Percentiles rank a stretch among this genome's conserved stretches.
These are phyloP conservation scores for Pseudorectes ferrugineus DNA, from an alignment of 2,113 vertebrate species.

Conservation along the genomic window DNA sequence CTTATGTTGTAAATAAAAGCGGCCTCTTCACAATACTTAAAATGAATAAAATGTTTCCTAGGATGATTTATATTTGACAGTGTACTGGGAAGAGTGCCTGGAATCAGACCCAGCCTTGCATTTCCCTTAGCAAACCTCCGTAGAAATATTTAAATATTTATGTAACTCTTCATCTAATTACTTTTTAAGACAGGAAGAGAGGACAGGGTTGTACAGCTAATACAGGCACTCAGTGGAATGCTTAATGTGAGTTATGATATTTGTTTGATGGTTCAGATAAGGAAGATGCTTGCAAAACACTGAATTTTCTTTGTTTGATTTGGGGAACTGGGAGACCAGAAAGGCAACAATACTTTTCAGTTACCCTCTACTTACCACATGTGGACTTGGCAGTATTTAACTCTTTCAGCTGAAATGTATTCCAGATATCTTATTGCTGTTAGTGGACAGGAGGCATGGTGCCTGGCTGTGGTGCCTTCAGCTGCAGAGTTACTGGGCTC, in stretches of 20 bases:
- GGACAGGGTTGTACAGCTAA: background rate
- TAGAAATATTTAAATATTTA: slow-evolving; percentile 51
- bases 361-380: background rate
- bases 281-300: background rate
- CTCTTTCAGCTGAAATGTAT: background rate
- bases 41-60: slow-evolving; percentile 31
- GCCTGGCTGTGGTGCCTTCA: background rate
- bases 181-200: slow-evolving; percentile 39
- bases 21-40: background rate
- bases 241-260: background rate
- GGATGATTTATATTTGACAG: slow-evolving; percentile 29
- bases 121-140: background rate
- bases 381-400: background rate
- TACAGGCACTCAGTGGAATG: slow-evolving; percentile 16
- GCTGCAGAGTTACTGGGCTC: background rate
- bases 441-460: background rate
- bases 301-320: background rate
- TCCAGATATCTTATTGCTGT: background rate
- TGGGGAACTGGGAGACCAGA: background rate
- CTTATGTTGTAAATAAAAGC: background rate
- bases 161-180: slow-evolving; percentile 26
- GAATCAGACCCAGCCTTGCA: background rate
- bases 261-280: slow-evolving; percentile 25
- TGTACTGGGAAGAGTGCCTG: slow-evolving; percentile 17
- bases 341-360: background rate